Evolutionary conservation across 2,113 vertebrate species (phyloP), one percentile per base, ranked within the genome.

Genomic region (Chauna torquata): DNA sequence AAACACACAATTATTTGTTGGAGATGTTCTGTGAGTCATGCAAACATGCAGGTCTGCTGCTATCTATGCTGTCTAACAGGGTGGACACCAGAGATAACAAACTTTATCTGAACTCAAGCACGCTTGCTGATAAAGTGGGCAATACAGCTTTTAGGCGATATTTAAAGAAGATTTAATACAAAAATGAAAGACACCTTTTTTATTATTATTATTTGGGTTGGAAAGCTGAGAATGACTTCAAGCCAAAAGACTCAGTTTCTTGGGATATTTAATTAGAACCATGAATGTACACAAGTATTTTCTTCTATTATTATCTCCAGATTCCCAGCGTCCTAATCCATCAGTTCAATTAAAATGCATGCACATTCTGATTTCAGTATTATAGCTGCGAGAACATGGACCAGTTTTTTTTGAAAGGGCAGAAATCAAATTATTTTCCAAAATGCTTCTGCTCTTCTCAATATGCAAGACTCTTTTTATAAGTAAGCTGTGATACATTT

Each of bases 71-170:
- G 10, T 88, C 91, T 74, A 77, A 62, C 45, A 91, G 64, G 83
- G 71, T 95, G 92, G 80, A 59, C 88, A 86, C 36, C 23, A 70
- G 59, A 92, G 94, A 91, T 75, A 88, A 88, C 54, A 95, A 92
- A 86, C 83, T 88, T 80, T 62, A 81, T 88, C 50, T 83, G 72
- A 90, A 92, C 76, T 90, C 68, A n/a, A 79, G 47, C 16, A 71
- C 69, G 36, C 24, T 94, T 94, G 81, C 80, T 82, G 65, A 92
- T 86, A 75, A 84, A 92, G 61, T 69, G 42, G 32, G 22, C n/a
- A 76, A 27, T 71, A 36, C 82, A 82, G 70, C 74, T 93, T 75
- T 47, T 82, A 76, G 75, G 72, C 81, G 64, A 78, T 76, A 58
- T 78, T 92, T 96, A 61, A 17, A 66, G 62, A n/a, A 86, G 45